Percentiles rank a stretch among this genome's conserved stretches.
Evolutionary conservation across 2,797 vertebrate genomes (phyloP).

Genomic region (Danio choprae): DNA sequence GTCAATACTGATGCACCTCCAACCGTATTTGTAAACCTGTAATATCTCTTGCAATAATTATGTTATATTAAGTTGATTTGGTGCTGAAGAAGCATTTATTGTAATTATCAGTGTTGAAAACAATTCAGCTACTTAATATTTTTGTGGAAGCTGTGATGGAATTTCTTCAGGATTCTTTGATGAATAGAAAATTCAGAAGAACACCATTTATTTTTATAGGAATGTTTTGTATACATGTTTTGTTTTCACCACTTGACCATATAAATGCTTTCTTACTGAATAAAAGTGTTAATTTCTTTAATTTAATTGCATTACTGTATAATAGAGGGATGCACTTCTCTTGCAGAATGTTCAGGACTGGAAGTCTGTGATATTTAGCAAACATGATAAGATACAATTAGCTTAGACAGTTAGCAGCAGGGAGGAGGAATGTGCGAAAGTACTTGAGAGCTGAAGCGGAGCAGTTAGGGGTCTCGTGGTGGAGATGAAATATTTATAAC

Average conservation of each 20-base stretch:
- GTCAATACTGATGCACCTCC: too few relatives aligned
- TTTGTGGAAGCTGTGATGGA: background rate
- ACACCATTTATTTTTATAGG: background rate
- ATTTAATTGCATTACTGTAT: background rate
- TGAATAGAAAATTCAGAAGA: background rate
- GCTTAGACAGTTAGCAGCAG: slow-evolving; percentile 1
- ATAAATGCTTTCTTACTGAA: too few relatives aligned
- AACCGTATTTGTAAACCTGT: too few relatives aligned
- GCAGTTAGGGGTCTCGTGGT: background rate
- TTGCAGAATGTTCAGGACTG: background rate
- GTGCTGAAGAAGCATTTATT: background rate
- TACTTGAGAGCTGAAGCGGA: slow-evolving; percentile 2
- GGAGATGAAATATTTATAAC: slow-evolving; percentile 6
- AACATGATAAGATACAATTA: background rate
- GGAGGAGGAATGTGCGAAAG: background rate
- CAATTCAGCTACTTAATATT: background rate
- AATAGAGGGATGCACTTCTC: background rate
- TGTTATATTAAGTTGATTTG: background rate
- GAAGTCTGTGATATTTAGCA: slow-evolving; percentile 20
- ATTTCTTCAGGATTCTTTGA: too few relatives aligned
- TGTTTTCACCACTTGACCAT: too few relatives aligned
- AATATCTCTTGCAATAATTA: background rate
- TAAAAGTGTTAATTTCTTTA: too few relatives aligned
- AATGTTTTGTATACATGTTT: too few relatives aligned
- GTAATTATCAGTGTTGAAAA: background rate